Percentiles rank a stretch among this genome's conserved stretches.
These are phyloP conservation scores for Drosophila pruinosa DNA, from an alignment of 1,140 invertebrate genomes.

Conservation along the genomic window DNA sequence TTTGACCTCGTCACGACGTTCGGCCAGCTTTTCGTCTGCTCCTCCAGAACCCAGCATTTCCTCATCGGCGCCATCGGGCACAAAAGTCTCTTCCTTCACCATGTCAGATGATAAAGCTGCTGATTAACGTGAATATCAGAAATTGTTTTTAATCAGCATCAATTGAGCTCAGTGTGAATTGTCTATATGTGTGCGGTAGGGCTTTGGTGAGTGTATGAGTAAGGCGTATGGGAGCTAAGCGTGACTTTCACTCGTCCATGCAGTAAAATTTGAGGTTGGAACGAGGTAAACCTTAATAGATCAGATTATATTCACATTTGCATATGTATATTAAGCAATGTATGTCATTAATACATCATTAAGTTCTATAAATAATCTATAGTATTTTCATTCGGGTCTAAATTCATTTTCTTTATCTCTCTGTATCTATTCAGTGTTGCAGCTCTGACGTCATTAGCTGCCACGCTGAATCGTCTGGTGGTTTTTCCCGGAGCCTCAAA, in stretches of 20 bases:
- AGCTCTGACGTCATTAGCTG: constrained; percentile 30
- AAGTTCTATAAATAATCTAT: neutral
- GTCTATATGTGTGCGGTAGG: neutral
- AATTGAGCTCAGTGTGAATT: constrained; percentile 45
- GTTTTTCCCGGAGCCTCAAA: neutral
- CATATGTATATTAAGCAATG: neutral
- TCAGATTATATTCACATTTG: neutral
- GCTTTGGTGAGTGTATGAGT: neutral
- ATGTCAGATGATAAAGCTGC: constrained; percentile 47
- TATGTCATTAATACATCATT: neutral
- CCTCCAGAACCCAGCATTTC: constrained; percentile 85
- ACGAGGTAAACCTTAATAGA: neutral
- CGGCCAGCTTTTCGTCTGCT: constrained; percentile 85
- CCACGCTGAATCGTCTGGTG: constrained; percentile 9
- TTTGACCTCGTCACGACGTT: constrained; percentile 87
- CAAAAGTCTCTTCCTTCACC: constrained; percentile 69
- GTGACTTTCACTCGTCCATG: constrained; percentile 1
- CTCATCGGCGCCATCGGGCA: constrained; percentile 86
- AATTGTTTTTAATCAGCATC: constrained; percentile 56
- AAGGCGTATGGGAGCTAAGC: neutral
- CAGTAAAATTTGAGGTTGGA: constrained; percentile 6
- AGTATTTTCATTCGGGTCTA: neutral
- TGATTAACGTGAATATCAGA: constrained; percentile 22
- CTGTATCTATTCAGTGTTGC: neutral
- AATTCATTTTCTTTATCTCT: neutral